Base-by-base conservation (phyloP, 2,888 invertebrate species). In the Heliconius hortense region DNA sequence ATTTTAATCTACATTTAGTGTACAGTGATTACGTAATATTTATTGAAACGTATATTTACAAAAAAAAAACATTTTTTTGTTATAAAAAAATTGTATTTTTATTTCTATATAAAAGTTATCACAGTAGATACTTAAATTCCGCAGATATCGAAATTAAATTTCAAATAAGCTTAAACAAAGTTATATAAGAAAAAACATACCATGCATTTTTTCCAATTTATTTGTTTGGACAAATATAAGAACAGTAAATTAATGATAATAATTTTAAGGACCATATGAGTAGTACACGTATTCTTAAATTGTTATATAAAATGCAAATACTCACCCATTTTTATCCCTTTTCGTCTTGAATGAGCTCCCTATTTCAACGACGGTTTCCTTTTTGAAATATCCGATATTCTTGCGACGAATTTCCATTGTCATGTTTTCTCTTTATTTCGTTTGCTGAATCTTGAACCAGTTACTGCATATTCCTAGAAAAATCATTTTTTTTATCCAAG, bases 341-440 rank as follows among this genome's bases (percentile, higher is more conserved):
- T 68, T 76, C 10, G 72, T 64, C 73, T 74, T 73, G 43, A 74
- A 77, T 31, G 78, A 69, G 71, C 78, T 24, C 48, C 76, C 83
- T 13, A 76, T 80, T 43, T 86, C 86, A 13, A 83, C 78, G 7
- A 82, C 83, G 10, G 82, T 80, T 31, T 84, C 84, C 84, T 85
- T 83, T 60, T 81, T 83, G 77, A 86, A 85, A 48, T 80, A 80
- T 8, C 85, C 85, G 1, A 84, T 83, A 21, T 86, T 83, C 62
- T 82, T 86, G 8, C 86, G 79, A 7, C 85, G 82, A 74, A 87
- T 82, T 73, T 86, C 84, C 76, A 84, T 80, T 70, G 66, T 79
- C 59, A 60, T 74, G 13, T 35, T n/a, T 31, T 63, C 10, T 43
- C n/a, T 1, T 43, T 35, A n/a, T 26, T 69, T 56, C 28, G 2